Conservation (phyloP, 2,113 vertebrate species). For the Gallinago jamesoni region DNA sequence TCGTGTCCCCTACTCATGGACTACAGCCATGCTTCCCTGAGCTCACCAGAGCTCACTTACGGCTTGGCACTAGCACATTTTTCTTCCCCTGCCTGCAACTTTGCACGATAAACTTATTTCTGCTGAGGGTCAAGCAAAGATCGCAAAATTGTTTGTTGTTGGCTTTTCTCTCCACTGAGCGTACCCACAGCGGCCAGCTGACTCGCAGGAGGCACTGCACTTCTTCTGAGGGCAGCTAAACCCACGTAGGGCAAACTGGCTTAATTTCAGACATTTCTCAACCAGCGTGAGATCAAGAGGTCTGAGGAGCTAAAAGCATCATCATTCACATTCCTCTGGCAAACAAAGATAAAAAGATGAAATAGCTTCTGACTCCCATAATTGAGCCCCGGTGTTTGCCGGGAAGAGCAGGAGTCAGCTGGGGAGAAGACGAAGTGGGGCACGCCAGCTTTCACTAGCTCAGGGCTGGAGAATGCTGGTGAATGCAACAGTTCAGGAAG, state of each 20-base stretch:
- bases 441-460: background rate
- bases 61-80: too few species aligned
- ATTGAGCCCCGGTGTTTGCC: background rate
- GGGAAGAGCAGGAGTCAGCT: background rate
- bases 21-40: rapidly evolving
- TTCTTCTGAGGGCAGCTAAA: background rate
- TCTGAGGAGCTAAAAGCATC: background rate
- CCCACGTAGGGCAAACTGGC: rapidly evolving
- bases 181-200: background rate
- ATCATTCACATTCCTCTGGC: background rate
- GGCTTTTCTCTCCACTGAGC: background rate
- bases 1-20: background rate
- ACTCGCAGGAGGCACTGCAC: background rate
- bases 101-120: rapidly evolving
- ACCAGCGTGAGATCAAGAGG: background rate
- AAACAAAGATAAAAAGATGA: background rate
- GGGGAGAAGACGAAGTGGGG: background rate
- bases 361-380: background rate
- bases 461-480: background rate
- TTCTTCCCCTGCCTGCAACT: background rate
- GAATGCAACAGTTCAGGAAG: rapidly evolving
- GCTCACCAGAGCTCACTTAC: rapidly evolving
- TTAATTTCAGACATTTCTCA: background rate
- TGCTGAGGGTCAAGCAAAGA: background rate
- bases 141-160: background rate